Conservation (phyloP, 2,888 invertebrate species). For the Zootermopsis nevadensis region DNA sequence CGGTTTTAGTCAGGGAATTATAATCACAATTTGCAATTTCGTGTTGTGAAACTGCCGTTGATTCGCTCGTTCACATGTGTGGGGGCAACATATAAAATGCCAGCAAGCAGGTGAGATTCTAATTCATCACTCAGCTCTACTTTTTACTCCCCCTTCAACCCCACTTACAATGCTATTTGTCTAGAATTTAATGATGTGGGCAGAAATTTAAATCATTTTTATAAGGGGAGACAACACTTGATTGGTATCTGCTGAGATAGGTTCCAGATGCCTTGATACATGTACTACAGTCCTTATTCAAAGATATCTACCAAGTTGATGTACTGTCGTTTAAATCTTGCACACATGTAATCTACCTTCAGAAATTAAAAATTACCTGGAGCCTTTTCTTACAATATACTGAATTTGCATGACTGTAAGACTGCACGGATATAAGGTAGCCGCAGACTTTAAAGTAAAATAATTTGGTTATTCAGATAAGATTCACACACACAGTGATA, state of each 20-base stretch:
- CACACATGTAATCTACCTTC: too few relatives aligned
- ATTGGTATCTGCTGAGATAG: conserved; percentile 1
- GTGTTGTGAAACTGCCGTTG: conserved; percentile 22
- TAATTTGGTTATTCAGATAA: too few relatives aligned
- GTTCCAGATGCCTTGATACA: neutral
- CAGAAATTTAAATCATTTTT: neutral
- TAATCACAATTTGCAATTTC: conserved; percentile 29
- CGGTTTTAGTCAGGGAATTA: conserved; percentile 41
- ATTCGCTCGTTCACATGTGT: conserved; percentile 14
- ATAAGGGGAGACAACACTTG: neutral
- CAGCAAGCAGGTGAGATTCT: conserved; percentile 45
- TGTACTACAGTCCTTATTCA: neutral
- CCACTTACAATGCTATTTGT: conserved; percentile 7
- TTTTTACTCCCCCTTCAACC: conserved; percentile 35
- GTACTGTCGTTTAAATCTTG: too few relatives aligned
- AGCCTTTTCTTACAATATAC: too few relatives aligned
- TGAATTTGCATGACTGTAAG: too few relatives aligned
- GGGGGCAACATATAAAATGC: conserved; percentile 44
- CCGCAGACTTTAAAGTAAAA: too few relatives aligned
- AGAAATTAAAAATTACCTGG: too few relatives aligned
- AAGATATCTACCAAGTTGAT: too few relatives aligned
- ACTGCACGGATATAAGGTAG: too few relatives aligned
- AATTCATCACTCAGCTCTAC: conserved; percentile 45
- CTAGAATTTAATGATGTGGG: neutral
- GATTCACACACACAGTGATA: too few relatives aligned